phyloP scores from a whole-genome alignment of 2,888 invertebrate genomes.

The Shargacucullia verbasci region DNA sequence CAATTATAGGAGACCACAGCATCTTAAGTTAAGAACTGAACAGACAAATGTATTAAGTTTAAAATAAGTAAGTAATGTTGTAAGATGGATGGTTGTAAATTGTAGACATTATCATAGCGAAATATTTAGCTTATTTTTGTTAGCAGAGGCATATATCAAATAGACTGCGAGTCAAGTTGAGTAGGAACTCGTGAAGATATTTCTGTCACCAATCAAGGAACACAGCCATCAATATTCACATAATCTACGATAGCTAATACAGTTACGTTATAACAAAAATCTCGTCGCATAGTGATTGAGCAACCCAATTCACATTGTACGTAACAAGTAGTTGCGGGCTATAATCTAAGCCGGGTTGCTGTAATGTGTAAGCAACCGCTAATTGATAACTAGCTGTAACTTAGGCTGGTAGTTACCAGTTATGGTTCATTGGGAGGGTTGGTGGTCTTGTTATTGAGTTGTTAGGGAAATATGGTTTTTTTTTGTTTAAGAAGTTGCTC shows the following conservation, averaged over 20 bases:
- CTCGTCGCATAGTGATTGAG: conserved; percentile 38
- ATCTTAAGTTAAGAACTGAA: too few species aligned
- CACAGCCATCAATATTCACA: conserved; percentile 14
- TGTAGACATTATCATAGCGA: too few species aligned
- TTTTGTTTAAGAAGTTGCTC: too few species aligned
- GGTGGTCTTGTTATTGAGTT: background rate
- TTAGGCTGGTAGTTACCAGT: conserved; percentile 5
- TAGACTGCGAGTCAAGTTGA: too few species aligned
- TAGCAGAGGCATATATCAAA: too few species aligned
- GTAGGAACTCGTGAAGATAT: too few species aligned
- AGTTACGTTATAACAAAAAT: conserved; percentile 37
- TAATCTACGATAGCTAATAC: conserved; percentile 6
- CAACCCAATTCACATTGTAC: conserved; percentile 56
- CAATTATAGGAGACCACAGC: too few species aligned
- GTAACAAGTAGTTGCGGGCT: conserved; percentile 44
- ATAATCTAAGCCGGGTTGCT: conserved; percentile 53
- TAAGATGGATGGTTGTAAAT: too few species aligned
- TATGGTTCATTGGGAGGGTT: conserved; percentile 9
- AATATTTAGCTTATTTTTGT: too few species aligned
- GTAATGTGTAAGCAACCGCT: conserved; percentile 54
- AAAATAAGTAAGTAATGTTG: too few species aligned
- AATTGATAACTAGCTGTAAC: conserved; percentile 48
- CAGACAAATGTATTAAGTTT: too few species aligned
- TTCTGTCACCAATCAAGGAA: background rate
- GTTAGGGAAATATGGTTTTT: background rate